Evolutionary conservation across 2,113 vertebrate species (phyloP), one percentile per base, ranked within the genome.

Genomic region (Haplochromis vanheusdeni): DNA sequence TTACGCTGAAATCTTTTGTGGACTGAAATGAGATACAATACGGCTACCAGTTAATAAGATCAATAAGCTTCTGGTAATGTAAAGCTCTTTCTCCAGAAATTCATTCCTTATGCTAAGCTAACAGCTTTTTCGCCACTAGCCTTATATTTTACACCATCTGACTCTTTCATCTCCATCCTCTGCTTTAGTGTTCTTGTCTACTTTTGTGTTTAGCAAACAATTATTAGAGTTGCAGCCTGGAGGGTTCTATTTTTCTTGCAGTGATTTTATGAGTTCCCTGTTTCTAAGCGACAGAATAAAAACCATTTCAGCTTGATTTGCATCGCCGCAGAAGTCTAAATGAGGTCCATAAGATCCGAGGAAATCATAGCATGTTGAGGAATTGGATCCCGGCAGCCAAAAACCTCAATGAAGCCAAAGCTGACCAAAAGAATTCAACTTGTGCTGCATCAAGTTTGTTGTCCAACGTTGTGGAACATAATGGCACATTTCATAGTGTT

Each of bases 341-440:
- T 4, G n/a, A 83, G 73, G 26, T 85, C 45, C 47, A 10, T 40
- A 37, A 77, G 42, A 81, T 73, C 77, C 42, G 23, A 81, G 79
- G 31, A 86, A 91, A 83, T 87, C 62, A 54, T n/a, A 84, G 37
- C 54, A 84, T 5, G 84, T 60, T 77, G 47, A 88, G 60, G 79
- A 81, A 90, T 5, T 73, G 31, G 19, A 73, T 86, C 17, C 31
- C 21, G 11, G 77, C 14, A 28, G 73, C 54, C 49, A 70, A 73
- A 91, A 88, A 83, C 85, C 56, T 85, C 90, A 87, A 62, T 9
- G 42, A 81, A 68, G 47, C 70, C 31, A 65, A 87, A 75, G 9
- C 3, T 31, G 8, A 80, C 40, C 68, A 68, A 21, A 79, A 45
- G 68, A 81, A 91, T 84, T 58, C 11, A 45, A 16, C 42, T 84